Base-by-base conservation (phyloP, 2,888 invertebrate genomes). In the Noctua fimbriata region DNA sequence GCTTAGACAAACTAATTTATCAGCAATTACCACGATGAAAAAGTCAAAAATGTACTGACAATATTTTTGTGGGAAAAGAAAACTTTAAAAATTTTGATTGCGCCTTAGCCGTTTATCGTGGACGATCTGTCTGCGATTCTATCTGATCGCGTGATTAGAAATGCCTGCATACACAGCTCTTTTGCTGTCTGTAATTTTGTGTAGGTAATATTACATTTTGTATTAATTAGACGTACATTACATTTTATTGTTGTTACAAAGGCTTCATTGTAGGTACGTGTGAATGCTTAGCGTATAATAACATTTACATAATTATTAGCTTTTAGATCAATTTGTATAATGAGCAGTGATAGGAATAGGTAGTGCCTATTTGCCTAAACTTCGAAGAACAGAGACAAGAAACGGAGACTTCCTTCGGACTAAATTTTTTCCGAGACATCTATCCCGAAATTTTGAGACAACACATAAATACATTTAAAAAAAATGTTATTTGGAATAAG, bases 161-260 rank as follows among this genome's bases (percentile, higher is more conserved):
- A 28, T 32, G 32, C 63, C 32, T 63, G 63, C 65, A 21, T 12
- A 21, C 21, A 21, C 10, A 65, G 1, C 21, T 65, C 36, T 32
- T 18, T 36, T 36, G 32, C 21, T 65, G 36, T 21, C 1, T 21
- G 49, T 85, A 72, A 16, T 69, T 76, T 75, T 73, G 32, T 69
- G 69, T 73, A 49, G 9, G 47, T 65, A 67, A 73, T n/a, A 84
- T 52, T 52, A 76, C 5, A 69, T 14, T 70, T 73, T 69, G 3
- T 77, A 73, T 41, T 75, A 71, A 63, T 32, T 32, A 21, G 32
- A 65, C 36, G 32, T 21, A 65, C 36, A 65, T 7, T 32, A 32
- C 28, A 63, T 63, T 63, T 63, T 63, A 1, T 32, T 65, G 36
- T 65, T 5, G 4, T 36, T 12, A 32, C 10, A 70, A 63, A 18